Base-by-base conservation (phyloP, 2,888 invertebrate species). In the Chloroclysta siterata region DNA sequence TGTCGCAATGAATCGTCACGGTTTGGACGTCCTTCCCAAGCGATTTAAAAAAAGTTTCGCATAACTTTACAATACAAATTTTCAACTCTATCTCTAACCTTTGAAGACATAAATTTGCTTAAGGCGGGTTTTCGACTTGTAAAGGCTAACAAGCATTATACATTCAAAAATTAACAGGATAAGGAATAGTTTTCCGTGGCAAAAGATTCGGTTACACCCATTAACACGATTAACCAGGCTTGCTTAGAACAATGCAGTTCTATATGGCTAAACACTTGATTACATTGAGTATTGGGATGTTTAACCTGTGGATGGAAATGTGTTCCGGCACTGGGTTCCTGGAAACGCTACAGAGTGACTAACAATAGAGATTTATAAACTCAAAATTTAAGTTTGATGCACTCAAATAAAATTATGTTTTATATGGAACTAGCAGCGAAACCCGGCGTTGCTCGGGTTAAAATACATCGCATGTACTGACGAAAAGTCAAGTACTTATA, bases 191-290 rank as follows among this genome's bases (percentile, higher is more conserved):
- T 72, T 83, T 28, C 53, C 36, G n/a, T 64, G 70, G 62, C 70
- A 63, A 55, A 53, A 57, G 53, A 64, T 69, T 62, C 69, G 74
- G 84, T 83, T 85, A 82, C 82, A 83, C 76, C 78, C 70, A 83
- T 88, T 88, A 87, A 77, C 75, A 75, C 72, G 82, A 84, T 88
- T 88, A 84, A 84, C 83, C 72, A 88, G 82, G 88, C 85, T 86
- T 79, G 81, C 78, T 80, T 73, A 75, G 74, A 84, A 82, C 77
- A 77, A 74, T 77, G 70, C 74, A 74, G 78, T 80, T 81, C 74
- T 75, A 70, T 72, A 67, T 71, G 73, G 72, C 68, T 73, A 64
- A 69, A 68, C 71, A 66, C 75, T 79, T 77, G 76, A 75, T 73
- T 75, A 69, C 65, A 61, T 72, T 76, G 8, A 39, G 11, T 3